Base-by-base conservation (phyloP, 1,140 invertebrate species). In the Phymastichus coffea region DNA sequence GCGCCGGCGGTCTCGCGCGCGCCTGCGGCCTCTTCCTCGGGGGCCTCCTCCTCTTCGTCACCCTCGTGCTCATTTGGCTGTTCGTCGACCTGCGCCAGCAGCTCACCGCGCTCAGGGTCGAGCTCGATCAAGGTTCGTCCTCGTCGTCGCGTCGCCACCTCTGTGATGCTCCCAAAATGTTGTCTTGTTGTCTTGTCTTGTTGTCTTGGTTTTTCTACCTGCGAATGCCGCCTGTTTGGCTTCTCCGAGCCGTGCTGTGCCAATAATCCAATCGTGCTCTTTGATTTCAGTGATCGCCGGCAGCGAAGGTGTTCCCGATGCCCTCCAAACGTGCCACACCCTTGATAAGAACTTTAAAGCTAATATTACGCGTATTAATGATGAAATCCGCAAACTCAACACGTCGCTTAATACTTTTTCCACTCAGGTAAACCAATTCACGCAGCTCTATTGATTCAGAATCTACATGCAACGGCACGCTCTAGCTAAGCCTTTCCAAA, bases 81-180 rank as follows among this genome's bases (percentile, higher is more conserved):
- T 87, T 88, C 69, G 84, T 87, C 28, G 86, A 88, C 66, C 85
- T 87, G 25, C 80, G 86, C 64, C 80, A 87, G 59, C 86, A 88
- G 72, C 83, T 87, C 49, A 83, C 83, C 9, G 83, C 83, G 7
- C 79, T 88, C 6, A 80, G 86, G 61, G 82, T 78, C 38, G 84
- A 88, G 70, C 82, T 88, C 70, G 85, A 88, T 69, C 82, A 85
- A 87, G 86, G 87, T 87, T 74, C 48, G n/a, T n/a, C n/a, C n/a
- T n/a, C n/a, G n/a, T n/a, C n/a, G n/a, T n/a, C n/a, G n/a, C n/a
- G n/a, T n/a, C n/a, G n/a, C n/a, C n/a, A n/a, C n/a, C n/a, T n/a
- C n/a, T n/a, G n/a, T n/a, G n/a, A n/a, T n/a, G n/a, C n/a, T n/a
- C n/a, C n/a, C n/a, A n/a, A n/a, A 1, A 20, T 44, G 26, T 55